phyloP scores from a whole-genome alignment of 2,797 vertebrate species.

The Dendrocincla tyrannina region DNA sequence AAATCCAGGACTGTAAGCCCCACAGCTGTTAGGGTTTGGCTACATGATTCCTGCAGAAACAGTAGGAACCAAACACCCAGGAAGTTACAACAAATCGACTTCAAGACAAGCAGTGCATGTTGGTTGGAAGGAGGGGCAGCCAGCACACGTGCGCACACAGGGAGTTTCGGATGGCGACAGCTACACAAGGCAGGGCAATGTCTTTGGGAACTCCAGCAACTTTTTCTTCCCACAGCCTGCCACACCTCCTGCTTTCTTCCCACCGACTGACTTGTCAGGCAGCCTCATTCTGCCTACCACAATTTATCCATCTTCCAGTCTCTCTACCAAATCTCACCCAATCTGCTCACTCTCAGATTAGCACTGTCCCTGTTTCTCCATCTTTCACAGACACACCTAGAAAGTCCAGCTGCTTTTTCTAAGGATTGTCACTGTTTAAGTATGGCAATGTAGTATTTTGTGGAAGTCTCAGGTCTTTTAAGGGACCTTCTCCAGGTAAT shows the following conservation, averaged over 20 bases:
- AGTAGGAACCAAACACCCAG: not conserved
- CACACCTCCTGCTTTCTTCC: conserved; percentile 41
- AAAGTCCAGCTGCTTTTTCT: not conserved
- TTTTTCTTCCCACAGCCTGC: conserved; percentile 51
- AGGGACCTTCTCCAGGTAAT: not conserved
- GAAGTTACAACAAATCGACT: not conserved
- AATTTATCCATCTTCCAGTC: conserved; percentile 16
- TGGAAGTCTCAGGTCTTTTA: not conserved
- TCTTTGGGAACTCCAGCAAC: conserved; percentile 50
- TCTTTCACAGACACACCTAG: not conserved
- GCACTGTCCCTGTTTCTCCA: not conserved
- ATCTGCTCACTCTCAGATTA: not conserved
- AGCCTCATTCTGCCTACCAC: not conserved
- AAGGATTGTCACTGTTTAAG: not conserved
- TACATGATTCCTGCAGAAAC: not conserved
- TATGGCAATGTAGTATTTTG: not conserved
- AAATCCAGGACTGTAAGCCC: not conserved
- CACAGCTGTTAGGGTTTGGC: not conserved
- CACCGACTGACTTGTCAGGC: not conserved
- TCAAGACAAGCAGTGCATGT: not conserved
- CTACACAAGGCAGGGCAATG: not conserved
- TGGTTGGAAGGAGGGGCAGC: not conserved
- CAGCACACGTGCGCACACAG: fast-evolving
- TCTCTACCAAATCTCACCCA: conserved; percentile 5
- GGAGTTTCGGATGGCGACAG: not conserved